Conservation (phyloP, 2,797 vertebrate species). For the Enteromius paludinosus region DNA sequence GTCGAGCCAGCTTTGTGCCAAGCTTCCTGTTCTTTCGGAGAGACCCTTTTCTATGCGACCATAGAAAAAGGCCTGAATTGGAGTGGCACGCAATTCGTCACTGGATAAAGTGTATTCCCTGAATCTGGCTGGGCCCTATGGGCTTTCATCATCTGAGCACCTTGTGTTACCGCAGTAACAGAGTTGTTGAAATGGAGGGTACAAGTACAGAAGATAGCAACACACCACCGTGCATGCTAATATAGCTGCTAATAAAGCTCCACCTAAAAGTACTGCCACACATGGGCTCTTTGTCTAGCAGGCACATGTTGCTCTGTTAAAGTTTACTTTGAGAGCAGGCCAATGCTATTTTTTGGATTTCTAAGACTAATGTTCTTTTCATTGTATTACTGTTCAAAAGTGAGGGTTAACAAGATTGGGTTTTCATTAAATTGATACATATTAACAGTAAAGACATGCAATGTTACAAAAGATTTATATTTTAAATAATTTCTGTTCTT, state of each 20-base stretch:
- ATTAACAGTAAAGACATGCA: not conserved
- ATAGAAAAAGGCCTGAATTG: conserved; percentile 67
- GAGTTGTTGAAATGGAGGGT: conserved; percentile 58
- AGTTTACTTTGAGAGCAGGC: conserved; percentile 7
- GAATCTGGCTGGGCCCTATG: conserved; percentile 59
- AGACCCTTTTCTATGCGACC: conserved; percentile 68
- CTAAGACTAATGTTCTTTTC: not conserved
- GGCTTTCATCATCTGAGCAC: conserved; percentile 59
- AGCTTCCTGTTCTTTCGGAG: conserved; percentile 76
- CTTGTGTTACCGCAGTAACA: conserved; percentile 77
- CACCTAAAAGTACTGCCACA: conserved; percentile 18
- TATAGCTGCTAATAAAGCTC: conserved; percentile 44
- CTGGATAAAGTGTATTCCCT: conserved; percentile 63
- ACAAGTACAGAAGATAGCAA: conserved; percentile 62
- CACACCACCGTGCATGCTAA: conserved; percentile 67
- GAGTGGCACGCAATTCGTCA: conserved; percentile 54
- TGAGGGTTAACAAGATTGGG: not conserved
- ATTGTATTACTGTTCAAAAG: not conserved
- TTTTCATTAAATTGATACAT: not conserved
- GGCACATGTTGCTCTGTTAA: not conserved
- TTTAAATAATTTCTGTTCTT: not conserved
- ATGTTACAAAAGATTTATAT: not conserved
- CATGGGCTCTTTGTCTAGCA: conserved; percentile 14
- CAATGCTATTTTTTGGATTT: not conserved
- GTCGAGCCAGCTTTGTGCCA: conserved; percentile 72